Evolutionary conservation across 2,888 invertebrate species (phyloP), one percentile per base, ranked within the genome.

Genomic region (Cylloceria caligata): DNA sequence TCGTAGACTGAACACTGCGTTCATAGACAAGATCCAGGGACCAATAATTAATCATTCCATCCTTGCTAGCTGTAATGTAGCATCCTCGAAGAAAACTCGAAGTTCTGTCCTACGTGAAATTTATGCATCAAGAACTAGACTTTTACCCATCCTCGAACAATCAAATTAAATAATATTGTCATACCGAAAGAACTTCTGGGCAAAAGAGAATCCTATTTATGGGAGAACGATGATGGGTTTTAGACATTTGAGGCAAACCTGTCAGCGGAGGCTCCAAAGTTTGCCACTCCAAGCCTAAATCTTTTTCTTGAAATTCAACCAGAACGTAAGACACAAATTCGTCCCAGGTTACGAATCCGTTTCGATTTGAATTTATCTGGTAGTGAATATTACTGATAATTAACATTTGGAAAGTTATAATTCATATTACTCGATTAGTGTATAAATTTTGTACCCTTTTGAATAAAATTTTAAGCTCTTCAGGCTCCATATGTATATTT

Each of bases 1-100:
- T 95, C 36, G 94, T 94, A 0, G 96, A 96, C 86, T 93, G 94
- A 0, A 95, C 95, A 11, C 94, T 94, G 75, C 96, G 94, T 85
- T 95, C 93, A 68, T 95, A 93, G n/a, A 94, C 94, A 94, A 97
- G 94, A 87, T 96, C 95, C 16, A 96, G 92, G 0, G 96, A 94
- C 97, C 97, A 97, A 92, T 96, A 96, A 90, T 96, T 96, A 85
- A 97, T 94, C 87, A 94, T 93, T 0, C 97, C 97, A 88, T 97
- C 97, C 86, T 95, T 95, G 88, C 97, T 97, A 36, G 95, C 95
- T 0, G 97, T 96, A 83, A 97, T 91, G 92, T 97, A 97, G 86
- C 94, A 94, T 55, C 97, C 97, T 79, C 95, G 94, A 84, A 94
- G 93, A 83, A 95, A 94, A 87, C 94, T 94, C 11, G 93, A 94